These are phyloP conservation scores for Gymnoscopelus braueri DNA, from an alignment of 2,797 vertebrate genomes.

Conservation along the genomic window DNA sequence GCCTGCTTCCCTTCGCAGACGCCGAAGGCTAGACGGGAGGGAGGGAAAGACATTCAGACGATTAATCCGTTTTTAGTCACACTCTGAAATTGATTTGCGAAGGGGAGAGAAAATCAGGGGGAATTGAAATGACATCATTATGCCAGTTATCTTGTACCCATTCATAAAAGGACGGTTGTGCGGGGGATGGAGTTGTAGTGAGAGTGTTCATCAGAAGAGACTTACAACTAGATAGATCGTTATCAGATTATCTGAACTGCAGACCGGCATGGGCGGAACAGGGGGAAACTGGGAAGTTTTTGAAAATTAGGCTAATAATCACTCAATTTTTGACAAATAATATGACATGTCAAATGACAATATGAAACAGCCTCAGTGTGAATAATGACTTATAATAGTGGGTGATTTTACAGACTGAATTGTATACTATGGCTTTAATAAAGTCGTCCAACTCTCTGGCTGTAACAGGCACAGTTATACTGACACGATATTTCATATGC, in stretches of 20 bases:
- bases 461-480: no score
- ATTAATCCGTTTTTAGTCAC: slow-evolving; percentile 72
- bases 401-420: slow-evolving; percentile 12
- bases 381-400: slow-evolving; percentile 19
- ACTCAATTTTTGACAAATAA: neutral
- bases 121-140: slow-evolving; percentile 67
- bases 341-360: neutral
- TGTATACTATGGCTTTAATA: neutral
- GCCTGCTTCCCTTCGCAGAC: slow-evolving; percentile 40
- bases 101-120: slow-evolving; percentile 38
- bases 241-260: neutral
- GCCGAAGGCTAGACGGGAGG: slow-evolving; percentile 45
- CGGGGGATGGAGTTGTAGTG: slow-evolving; percentile 11
- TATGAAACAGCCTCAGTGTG: neutral
- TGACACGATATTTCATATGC: no score
- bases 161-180: slow-evolving; percentile 22
- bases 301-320: neutral
- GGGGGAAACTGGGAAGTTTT: neutral
- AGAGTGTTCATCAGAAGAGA: slow-evolving; percentile 39
- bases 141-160: slow-evolving; percentile 48
- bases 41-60: slow-evolving; percentile 53
- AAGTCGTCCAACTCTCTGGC: no score
- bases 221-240: slow-evolving; percentile 20
- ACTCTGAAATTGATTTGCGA: slow-evolving; percentile 69
- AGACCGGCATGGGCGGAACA: neutral